These are phyloP conservation scores for Proisotoma minuta DNA, from an alignment of 2,888 invertebrate genomes.

Conservation along the genomic window DNA sequence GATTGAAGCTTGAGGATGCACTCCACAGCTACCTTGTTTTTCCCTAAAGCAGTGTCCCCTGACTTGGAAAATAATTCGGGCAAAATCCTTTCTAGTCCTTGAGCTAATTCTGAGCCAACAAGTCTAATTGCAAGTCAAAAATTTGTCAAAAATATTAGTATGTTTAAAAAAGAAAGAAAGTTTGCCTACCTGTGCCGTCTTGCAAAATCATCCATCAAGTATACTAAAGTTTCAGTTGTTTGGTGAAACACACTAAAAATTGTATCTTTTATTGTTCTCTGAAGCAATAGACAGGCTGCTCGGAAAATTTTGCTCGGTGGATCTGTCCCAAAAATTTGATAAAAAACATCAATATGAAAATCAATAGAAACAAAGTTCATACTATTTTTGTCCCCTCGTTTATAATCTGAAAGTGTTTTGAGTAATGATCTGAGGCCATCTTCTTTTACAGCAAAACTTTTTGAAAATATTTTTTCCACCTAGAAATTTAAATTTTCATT, in stretches of 20 bases:
- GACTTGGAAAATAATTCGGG: slow-evolving; percentile 79
- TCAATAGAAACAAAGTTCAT: slow-evolving; percentile 12
- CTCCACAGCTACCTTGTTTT: slow-evolving; percentile 81
- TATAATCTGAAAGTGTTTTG: slow-evolving; percentile 53
- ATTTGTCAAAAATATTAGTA: neutral
- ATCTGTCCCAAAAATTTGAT: slow-evolving; percentile 22
- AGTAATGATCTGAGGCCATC: slow-evolving; percentile 72
- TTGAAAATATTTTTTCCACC: slow-evolving; percentile 86
- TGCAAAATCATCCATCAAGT: slow-evolving; percentile 78
- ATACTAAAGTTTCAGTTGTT: slow-evolving; percentile 73
- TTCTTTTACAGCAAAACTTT: slow-evolving; percentile 83
- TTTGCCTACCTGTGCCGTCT: slow-evolving; percentile 67
- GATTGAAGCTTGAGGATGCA: slow-evolving; percentile 69
- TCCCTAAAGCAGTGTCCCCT: slow-evolving; percentile 79
- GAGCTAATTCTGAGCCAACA: slow-evolving; percentile 72
- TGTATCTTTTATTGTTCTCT: slow-evolving; percentile 76
- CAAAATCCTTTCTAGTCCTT: slow-evolving; percentile 74
- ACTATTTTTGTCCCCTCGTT: slow-evolving; percentile 46
- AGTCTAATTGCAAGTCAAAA: slow-evolving; percentile 57
- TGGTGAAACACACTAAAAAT: slow-evolving; percentile 82
- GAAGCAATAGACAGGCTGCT: slow-evolving; percentile 72
- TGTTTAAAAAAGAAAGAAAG: neutral
- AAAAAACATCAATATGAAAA: neutral
- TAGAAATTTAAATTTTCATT: slow-evolving; percentile 49
- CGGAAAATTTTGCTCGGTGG: slow-evolving; percentile 51